phyloP scores from a whole-genome alignment of 2,797 vertebrate species.

The Urosaurus nigricauda region DNA sequence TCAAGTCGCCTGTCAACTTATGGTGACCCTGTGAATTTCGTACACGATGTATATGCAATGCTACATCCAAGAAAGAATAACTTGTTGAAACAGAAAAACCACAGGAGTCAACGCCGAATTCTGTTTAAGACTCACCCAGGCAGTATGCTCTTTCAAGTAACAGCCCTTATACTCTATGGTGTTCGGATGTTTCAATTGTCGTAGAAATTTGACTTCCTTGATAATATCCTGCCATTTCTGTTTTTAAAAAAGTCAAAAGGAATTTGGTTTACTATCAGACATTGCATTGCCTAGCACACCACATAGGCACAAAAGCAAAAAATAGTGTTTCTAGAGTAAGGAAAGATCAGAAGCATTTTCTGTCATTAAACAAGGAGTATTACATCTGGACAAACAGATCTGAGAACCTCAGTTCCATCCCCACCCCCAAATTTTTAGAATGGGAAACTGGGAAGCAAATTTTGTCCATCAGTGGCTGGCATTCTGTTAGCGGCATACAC shows the following conservation, averaged over 20 bases:
- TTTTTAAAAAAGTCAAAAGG: not conserved
- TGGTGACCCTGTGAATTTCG: no score
- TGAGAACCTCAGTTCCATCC: not conserved
- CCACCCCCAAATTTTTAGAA: not conserved
- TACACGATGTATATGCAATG: not conserved
- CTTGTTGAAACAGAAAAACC: not conserved
- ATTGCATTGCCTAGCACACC: not conserved
- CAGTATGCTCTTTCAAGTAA: conserved; percentile 98
- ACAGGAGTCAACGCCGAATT: not conserved
- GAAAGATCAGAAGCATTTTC: not conserved
- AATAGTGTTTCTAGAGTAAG: not conserved
- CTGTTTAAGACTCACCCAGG: conserved; percentile 87
- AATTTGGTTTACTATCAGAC: not conserved
- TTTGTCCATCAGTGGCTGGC: not conserved
- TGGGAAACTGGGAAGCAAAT: not conserved
- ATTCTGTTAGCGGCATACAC: no score
- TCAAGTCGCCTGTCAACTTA: no score
- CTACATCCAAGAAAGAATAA: not conserved
- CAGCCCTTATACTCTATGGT: conserved; percentile 99
- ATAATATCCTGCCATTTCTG: conserved; percentile 99
- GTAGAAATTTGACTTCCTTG: conserved; percentile 98
- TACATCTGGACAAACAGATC: not conserved
- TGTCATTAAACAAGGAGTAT: not conserved
- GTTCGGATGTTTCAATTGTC: conserved; percentile 95
- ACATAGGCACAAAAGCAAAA: conserved; percentile 4